Evolutionary conservation across 2,888 invertebrate genomes (phyloP).

Genomic region (Tetheella fluctuosa): DNA sequence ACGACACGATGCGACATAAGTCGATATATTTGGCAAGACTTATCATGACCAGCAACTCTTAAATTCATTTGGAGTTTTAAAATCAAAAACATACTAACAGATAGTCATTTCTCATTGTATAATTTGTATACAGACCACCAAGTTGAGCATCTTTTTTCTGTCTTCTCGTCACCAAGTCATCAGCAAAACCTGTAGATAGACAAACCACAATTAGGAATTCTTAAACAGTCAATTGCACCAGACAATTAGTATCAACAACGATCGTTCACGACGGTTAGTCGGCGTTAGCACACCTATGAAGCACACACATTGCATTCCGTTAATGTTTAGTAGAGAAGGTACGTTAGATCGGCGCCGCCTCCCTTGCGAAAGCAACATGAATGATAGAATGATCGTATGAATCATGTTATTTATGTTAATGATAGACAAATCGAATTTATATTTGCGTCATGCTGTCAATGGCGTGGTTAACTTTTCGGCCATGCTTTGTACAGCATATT

Average conservation of each 20-base stretch:
- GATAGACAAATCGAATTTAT: conserved; percentile 11
- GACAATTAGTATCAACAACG: conserved; percentile 61
- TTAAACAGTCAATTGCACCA: conserved; percentile 13
- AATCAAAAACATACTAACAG: neutral
- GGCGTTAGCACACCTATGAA: conserved; percentile 77
- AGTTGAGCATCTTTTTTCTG: conserved; percentile 82
- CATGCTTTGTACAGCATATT: conserved; percentile 2
- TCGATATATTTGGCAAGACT: no score
- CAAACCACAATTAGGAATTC: conserved; percentile 19
- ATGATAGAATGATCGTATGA: conserved; percentile 10
- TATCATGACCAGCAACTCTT: no score
- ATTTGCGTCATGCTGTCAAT: conserved; percentile 7
- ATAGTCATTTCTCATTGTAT: neutral
- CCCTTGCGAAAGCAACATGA: conserved; percentile 27
- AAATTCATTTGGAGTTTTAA: no score
- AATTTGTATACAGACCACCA: conserved; percentile 65
- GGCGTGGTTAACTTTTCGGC: neutral
- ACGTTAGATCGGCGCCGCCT: conserved; percentile 57
- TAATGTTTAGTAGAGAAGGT: conserved; percentile 55
- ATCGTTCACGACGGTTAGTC: conserved; percentile 60
- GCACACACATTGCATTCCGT: conserved; percentile 73
- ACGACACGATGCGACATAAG: no score
- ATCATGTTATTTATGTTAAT: conserved; percentile 10
- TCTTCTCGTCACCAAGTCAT: conserved; percentile 80
- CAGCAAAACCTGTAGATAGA: conserved; percentile 76